phyloP scores from a whole-genome alignment of 2,797 vertebrate genomes.

The Gallirallus australis region DNA sequence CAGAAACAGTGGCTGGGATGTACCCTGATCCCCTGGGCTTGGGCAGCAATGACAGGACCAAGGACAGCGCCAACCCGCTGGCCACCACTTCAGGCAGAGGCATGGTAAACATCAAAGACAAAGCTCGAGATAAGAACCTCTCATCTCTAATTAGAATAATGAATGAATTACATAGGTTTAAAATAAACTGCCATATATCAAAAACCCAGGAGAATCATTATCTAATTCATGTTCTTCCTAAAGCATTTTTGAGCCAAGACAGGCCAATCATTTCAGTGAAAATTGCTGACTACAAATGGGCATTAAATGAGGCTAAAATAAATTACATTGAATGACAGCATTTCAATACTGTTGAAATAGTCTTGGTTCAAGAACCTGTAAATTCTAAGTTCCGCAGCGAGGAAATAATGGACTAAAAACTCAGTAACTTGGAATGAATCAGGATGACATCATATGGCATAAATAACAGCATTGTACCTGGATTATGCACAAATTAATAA shows the following conservation, averaged over 20 bases:
- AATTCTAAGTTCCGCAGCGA: not conserved
- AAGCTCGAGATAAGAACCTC: not conserved
- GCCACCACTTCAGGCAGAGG: not conserved
- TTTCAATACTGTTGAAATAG: not conserved
- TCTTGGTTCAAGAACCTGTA: not conserved
- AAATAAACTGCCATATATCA: not conserved
- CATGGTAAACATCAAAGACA: not conserved
- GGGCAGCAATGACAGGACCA: not conserved
- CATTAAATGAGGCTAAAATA: constrained; percentile 1
- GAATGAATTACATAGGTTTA: not conserved
- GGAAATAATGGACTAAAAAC: not conserved
- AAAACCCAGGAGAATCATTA: not conserved
- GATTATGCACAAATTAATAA: not conserved
- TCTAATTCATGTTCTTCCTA: not conserved
- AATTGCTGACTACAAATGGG: not conserved
- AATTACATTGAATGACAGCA: not conserved
- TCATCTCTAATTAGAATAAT: not conserved
- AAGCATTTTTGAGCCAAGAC: not conserved
- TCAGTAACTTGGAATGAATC: not conserved
- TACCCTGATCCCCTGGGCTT: rapidly evolving
- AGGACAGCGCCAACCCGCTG: rapidly evolving
- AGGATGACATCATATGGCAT: not conserved
- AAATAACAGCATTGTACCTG: not conserved
- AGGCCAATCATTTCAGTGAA: not conserved
- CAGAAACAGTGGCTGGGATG: not conserved